Conservation (phyloP, 1,140 invertebrate genomes). For the Holotrichia oblita region DNA sequence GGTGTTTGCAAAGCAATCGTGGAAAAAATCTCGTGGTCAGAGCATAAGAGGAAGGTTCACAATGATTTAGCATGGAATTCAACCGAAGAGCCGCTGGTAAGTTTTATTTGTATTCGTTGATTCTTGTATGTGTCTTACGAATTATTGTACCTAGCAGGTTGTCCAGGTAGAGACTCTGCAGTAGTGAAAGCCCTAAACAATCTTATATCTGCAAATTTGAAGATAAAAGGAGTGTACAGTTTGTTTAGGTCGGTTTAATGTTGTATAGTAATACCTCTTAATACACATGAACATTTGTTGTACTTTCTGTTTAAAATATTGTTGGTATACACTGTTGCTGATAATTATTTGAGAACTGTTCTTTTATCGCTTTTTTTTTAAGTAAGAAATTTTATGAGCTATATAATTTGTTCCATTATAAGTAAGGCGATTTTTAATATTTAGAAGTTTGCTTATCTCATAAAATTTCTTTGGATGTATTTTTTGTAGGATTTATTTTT, state of each 20-base stretch:
- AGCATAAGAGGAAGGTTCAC: neutral
- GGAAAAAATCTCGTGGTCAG: neutral
- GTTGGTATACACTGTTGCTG: conserved; percentile 28
- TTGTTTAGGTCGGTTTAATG: conserved; percentile 26
- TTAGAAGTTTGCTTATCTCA: neutral
- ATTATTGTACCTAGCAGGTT: conserved; percentile 35
- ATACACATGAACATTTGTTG: conserved; percentile 6
- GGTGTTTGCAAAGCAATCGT: neutral
- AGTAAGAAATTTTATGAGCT: neutral
- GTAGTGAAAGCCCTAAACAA: conserved; percentile 28
- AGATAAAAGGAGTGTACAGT: conserved; percentile 33
- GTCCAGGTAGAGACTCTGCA: conserved; percentile 34
- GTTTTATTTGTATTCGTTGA: neutral
- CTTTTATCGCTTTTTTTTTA: neutral
- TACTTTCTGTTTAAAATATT: conserved; percentile 19
- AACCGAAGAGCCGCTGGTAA: neutral
- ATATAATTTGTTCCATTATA: neutral
- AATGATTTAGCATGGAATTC: conserved; percentile 24
- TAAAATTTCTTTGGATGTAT: neutral
- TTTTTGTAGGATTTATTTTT: neutral
- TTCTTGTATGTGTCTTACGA: conserved; percentile 21
- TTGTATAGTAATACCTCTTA: conserved; percentile 11
- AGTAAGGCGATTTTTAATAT: neutral
- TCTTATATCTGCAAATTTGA: conserved; percentile 32
- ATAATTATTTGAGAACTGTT: neutral